Evolutionary conservation across 2,797 vertebrate species (phyloP).

Genomic region (Columba guinea): DNA sequence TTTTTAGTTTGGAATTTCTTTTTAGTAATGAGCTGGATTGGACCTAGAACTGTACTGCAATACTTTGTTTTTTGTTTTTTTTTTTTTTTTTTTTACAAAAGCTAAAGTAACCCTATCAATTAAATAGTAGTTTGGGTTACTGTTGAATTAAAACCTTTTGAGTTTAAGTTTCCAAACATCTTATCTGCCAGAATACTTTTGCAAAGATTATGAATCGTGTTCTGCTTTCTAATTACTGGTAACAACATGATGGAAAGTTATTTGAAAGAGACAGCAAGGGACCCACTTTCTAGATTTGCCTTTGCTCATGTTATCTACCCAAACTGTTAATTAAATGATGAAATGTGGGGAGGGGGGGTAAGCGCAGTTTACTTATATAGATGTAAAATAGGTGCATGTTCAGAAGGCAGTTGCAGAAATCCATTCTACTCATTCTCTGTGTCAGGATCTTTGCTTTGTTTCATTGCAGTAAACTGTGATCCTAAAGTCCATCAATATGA

Average conservation of each 20-base stretch:
- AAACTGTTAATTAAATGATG: constrained; percentile 56
- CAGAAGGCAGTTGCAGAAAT: constrained; percentile 81
- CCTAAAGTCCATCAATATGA: constrained; percentile 95
- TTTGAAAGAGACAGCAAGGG: constrained; percentile 66
- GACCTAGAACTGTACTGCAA: neutral
- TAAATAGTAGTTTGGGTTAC: constrained; percentile 35
- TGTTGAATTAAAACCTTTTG: neutral
- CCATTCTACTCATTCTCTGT: constrained; percentile 90
- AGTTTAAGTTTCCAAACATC: constrained; percentile 5
- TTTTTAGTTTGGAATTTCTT: constrained; percentile 2
- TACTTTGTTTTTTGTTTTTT: too few species aligned
- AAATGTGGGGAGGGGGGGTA: constrained; percentile 41
- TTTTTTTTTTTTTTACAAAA: neutral
- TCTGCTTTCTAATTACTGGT: neutral
- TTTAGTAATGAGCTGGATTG: neutral
- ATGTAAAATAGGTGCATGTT: constrained; percentile 84
- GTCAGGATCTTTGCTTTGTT: constrained; percentile 95
- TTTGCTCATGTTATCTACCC: constrained; percentile 81
- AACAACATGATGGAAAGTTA: constrained; percentile 6
- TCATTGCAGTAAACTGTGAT: constrained; percentile 96
- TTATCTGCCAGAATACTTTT: constrained; percentile 13
- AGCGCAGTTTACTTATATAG: constrained; percentile 24
- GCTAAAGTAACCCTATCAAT: constrained; percentile 24
- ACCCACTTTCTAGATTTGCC: constrained; percentile 85
- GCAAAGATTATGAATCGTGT: neutral